Base-by-base conservation (phyloP, 2,888 invertebrate species). In the Metacarcinus magister region DNA sequence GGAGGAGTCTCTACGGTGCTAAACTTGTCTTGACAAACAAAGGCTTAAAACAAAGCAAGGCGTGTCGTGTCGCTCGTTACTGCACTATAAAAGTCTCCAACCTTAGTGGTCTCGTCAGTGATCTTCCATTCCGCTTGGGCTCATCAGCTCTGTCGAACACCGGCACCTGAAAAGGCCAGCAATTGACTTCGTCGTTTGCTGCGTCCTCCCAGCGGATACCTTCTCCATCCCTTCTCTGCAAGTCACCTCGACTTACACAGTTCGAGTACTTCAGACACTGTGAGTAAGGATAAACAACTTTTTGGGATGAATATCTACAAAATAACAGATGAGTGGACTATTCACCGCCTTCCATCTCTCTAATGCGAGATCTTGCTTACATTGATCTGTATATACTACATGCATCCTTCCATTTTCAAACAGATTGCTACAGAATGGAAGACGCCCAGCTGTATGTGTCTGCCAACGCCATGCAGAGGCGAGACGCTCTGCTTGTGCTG, bases 401-500 rank as follows among this genome's bases (percentile, higher is more conserved):
- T 39, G 39, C 39, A 39, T 39, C 2, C 39, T 39, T 39, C 39
- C 39, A 39, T 23, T 60, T 60, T 75, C 13, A 16, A 87, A 8
- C 54, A 48, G 32, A 4, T 32, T n/a, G 23, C 94, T 54, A n/a
- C 67, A 94, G 54, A 97, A 98, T 98, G 98, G 98, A 98, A 97
- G 98, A 98, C 97, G 98, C 98, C 0, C 98, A 98, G 97, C 97
- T 98, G 28, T 99, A 99, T 97, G 98, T 98, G 90, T 98, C 98
- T 97, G 98, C 98, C 96, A 98, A 98, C 97, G 98, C 98, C 94
- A 97, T 98, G 95, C 99, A 99, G 97, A 98, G 98, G 97, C 98
- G 98, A 43, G 98, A 98, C 97, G 98, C 98, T 13, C 97, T 98
- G 0, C 98, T 98, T 96, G 98, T 98, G 19, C 97, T 99, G 93